Evolutionary conservation across 2,113 vertebrate species (phyloP).

Genomic region (Plecturocebus donacophilus): DNA sequence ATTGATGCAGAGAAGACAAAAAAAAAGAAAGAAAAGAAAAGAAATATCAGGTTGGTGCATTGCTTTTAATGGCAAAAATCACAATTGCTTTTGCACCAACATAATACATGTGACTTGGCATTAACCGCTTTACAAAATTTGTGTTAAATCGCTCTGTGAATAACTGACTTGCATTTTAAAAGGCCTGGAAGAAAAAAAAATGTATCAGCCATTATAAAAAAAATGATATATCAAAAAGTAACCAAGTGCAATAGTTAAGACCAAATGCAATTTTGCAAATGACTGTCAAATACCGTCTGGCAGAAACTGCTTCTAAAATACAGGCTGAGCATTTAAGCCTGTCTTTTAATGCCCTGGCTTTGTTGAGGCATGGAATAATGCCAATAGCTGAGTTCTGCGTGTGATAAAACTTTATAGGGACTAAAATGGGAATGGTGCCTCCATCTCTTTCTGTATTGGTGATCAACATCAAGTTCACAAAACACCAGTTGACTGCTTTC

Average conservation of each 20-base stretch:
- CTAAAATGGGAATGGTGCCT: neutral
- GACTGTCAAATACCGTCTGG: neutral
- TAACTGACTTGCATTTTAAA: constrained; percentile 9
- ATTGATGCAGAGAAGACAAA: no score
- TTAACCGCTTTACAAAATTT: constrained; percentile 37
- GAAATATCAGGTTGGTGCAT: no score
- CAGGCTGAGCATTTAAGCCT: neutral
- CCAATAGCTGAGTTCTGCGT: neutral
- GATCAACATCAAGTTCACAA: neutral
- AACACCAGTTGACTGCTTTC: neutral
- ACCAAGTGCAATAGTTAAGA: neutral
- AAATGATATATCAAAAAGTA: constrained; percentile 57
- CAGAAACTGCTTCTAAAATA: constrained; percentile 18
- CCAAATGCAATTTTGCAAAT: constrained; percentile 34
- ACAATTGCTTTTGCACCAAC: no score
- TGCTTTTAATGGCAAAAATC: no score
- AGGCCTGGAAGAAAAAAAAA: neutral
- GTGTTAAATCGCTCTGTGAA: constrained; percentile 35
- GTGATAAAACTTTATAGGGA: neutral
- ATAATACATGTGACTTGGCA: neutral
- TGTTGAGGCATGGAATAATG: neutral
- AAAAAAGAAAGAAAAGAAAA: no score
- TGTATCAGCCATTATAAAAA: constrained; percentile 35
- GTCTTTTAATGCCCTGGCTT: neutral
- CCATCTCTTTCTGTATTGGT: neutral